These are phyloP conservation scores for Saccostrea echinata DNA, from an alignment of 1,140 invertebrate species.

Conservation along the genomic window DNA sequence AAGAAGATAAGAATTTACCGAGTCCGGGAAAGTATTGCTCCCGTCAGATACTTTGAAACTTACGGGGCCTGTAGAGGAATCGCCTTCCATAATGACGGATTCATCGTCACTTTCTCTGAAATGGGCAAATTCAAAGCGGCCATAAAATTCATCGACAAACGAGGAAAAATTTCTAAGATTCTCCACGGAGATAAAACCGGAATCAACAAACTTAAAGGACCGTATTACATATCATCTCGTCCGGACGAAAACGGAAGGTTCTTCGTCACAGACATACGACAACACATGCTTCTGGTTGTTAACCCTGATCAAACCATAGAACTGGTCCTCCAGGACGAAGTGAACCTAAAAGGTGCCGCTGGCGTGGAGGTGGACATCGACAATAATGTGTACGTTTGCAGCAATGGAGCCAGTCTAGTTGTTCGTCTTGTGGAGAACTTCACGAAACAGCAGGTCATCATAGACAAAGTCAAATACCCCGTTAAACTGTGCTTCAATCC, in stretches of 20 bases:
- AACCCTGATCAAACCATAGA: slow-evolving; percentile 8
- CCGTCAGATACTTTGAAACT: slow-evolving; percentile 15
- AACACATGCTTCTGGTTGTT: slow-evolving; percentile 28
- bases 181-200: slow-evolving; percentile 5
- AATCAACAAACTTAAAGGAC: not conserved
- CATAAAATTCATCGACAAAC: slow-evolving; percentile 23
- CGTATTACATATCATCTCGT: slow-evolving; percentile 17
- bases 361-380: not conserved
- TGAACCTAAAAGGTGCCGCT: not conserved
- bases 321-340: slow-evolving; percentile 13
- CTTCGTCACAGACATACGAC: not conserved
- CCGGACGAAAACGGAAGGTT: slow-evolving; percentile 2
- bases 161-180: slow-evolving; percentile 3
- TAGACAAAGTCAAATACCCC: not conserved
- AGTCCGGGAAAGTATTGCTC: not conserved
- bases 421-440: not conserved
- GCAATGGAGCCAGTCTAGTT: slow-evolving; percentile 14
- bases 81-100: not conserved
- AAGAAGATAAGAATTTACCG: not conserved
- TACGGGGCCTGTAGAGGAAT: slow-evolving; percentile 18
- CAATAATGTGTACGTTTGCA: not conserved
- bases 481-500: slow-evolving; percentile 11
- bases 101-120: not conserved
- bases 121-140: slow-evolving; percentile 18
- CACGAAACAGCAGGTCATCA: not conserved